Evolutionary conservation across 2,113 vertebrate genomes (phyloP).

Genomic region (Melanerpes aurifrons): DNA sequence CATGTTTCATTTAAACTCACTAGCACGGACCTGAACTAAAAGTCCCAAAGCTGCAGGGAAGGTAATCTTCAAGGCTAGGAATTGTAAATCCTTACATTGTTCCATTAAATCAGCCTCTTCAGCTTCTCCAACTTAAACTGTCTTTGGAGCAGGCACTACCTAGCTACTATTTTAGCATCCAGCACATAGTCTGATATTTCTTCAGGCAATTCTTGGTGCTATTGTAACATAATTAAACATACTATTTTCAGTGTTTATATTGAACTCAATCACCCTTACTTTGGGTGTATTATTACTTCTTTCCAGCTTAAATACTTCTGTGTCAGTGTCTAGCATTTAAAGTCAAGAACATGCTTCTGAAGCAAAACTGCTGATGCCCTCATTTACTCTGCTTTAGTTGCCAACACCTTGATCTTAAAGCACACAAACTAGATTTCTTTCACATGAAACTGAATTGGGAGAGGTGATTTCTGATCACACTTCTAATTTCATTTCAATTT

Average conservation of each 20-base stretch:
- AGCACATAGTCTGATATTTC: neutral
- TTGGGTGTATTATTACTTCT: neutral
- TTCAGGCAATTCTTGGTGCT: neutral
- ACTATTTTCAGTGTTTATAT: neutral
- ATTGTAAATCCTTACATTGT: neutral
- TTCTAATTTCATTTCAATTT: neutral
- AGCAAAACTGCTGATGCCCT: neutral
- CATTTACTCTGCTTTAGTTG: neutral
- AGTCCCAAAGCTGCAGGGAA: neutral
- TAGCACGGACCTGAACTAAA: neutral
- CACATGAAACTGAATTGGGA: neutral
- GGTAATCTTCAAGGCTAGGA: slow-evolving; percentile 6
- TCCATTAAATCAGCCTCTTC: neutral
- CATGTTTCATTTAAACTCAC: slow-evolving; percentile 5
- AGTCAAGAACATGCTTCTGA: neutral
- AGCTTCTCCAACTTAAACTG: neutral
- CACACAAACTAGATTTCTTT: neutral
- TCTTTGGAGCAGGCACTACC: neutral
- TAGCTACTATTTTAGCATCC: neutral
- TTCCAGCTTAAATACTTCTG: neutral
- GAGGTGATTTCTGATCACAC: neutral
- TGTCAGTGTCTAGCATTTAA: neutral
- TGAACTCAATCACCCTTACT: neutral
- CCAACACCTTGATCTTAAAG: neutral
- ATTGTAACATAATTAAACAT: neutral